phyloP scores from a whole-genome alignment of 2,888 invertebrate species.

The Podotricha telesiphe region DNA sequence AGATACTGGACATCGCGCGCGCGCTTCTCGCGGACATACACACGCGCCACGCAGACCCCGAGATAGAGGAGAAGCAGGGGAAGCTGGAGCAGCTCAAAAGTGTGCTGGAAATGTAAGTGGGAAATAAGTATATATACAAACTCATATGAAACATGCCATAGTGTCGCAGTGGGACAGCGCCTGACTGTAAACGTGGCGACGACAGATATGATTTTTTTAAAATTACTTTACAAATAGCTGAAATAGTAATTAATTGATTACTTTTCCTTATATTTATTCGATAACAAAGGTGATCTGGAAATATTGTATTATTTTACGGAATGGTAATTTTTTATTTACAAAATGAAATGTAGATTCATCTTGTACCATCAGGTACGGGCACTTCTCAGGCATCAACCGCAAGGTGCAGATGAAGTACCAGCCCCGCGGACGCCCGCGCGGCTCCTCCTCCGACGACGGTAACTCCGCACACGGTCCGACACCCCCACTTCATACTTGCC shows the following conservation, averaged over 20 bases:
- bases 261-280: too few relatives aligned
- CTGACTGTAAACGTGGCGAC: too few relatives aligned
- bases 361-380: slow-evolving; percentile 93
- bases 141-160: too few relatives aligned
- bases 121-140: background rate
- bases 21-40: slow-evolving; percentile 95
- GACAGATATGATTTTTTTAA: too few relatives aligned
- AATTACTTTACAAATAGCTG: too few relatives aligned
- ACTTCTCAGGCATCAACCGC: slow-evolving; percentile 99
- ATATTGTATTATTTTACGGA: too few relatives aligned
- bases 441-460: slow-evolving; percentile 97
- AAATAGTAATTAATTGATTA: too few relatives aligned
- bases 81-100: slow-evolving; percentile 98
- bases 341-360: too few relatives aligned
- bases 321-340: too few relatives aligned
- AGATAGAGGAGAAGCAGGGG: slow-evolving; percentile 97
- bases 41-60: slow-evolving; percentile 93
- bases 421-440: slow-evolving; percentile 95
- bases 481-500: slow-evolving; percentile 31
- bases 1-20: slow-evolving; percentile 98
- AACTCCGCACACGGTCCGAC: slow-evolving; percentile 72
- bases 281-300: too few relatives aligned
- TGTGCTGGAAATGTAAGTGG: slow-evolving; percentile 98
- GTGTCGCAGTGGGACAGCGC: too few relatives aligned
- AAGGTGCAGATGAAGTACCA: slow-evolving; percentile 99